Percentiles rank a stretch among this genome's conserved stretches.
phyloP scores from a whole-genome alignment of 2,113 vertebrate species.

The Lontra canadensis region DNA sequence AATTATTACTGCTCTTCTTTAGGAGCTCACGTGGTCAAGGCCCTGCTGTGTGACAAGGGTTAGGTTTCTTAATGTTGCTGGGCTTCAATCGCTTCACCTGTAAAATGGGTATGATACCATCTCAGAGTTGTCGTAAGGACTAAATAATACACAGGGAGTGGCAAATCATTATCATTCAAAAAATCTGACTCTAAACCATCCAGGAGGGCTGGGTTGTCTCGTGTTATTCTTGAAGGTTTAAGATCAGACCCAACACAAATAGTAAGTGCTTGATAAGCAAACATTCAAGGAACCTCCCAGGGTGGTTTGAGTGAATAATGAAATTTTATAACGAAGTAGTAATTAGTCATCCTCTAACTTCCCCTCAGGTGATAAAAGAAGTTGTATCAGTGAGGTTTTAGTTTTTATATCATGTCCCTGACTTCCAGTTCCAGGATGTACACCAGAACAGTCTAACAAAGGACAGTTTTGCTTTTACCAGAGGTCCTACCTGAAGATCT shows the following conservation, averaged over 20 bases:
- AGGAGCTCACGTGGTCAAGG: neutral
- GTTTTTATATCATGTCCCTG: slow-evolving; percentile 36
- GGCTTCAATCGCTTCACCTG: neutral
- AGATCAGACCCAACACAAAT: neutral
- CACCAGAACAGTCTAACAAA: neutral
- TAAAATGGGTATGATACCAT: neutral
- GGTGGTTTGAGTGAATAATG: slow-evolving; percentile 10
- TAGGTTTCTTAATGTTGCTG: neutral
- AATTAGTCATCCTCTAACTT: slow-evolving; percentile 28
- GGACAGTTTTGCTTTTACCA: neutral
- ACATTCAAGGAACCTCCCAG: neutral
- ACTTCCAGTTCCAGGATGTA: slow-evolving; percentile 6
- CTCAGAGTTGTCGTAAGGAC: neutral
- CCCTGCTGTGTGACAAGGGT: neutral
- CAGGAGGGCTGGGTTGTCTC: neutral
- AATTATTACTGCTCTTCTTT: neutral
- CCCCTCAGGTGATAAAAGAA: slow-evolving; percentile 4
- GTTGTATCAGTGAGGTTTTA: slow-evolving; percentile 11
- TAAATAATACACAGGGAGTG: neutral
- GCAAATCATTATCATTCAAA: neutral
- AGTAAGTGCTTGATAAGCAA: neutral
- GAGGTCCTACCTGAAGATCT: slow-evolving; percentile 12
- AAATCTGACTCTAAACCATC: neutral
- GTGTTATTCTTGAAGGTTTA: neutral
- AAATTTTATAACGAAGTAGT: slow-evolving; percentile 33